Percentiles rank a stretch among this genome's conserved stretches.
Conservation (phyloP, 92 coral and sea anemone genomes). For the Hydrozoanthus gracilis region DNA sequence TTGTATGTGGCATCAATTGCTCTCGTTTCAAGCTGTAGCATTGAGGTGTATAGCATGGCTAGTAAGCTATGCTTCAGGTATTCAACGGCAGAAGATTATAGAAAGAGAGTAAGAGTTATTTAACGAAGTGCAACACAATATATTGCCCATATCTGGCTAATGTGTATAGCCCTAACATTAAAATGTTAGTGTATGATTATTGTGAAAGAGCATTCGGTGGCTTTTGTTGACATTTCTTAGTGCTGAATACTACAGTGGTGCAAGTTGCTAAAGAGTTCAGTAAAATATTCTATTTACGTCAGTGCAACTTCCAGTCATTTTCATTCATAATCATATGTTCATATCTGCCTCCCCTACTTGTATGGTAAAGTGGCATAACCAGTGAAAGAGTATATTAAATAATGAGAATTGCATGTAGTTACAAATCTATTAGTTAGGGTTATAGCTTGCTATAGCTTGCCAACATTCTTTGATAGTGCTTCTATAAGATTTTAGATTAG, state of each 20-base stretch:
- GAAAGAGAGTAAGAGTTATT: slow-evolving; percentile 43
- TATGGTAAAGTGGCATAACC: slow-evolving; percentile 5
- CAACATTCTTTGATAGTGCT: not conserved
- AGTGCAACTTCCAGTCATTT: slow-evolving; percentile 15
- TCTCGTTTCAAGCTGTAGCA: slow-evolving; percentile 23
- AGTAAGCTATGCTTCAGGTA: slow-evolving; percentile 7
- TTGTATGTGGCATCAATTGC: slow-evolving; percentile 56
- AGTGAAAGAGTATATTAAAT: not conserved
- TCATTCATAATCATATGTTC: slow-evolving; percentile 20
- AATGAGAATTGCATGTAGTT: not conserved
- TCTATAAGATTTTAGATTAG: not conserved
- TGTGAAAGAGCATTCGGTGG: slow-evolving; percentile 16
- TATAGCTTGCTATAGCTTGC: not conserved
- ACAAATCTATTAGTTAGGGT: not conserved
- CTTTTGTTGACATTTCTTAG: slow-evolving; percentile 20
- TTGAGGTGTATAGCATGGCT: slow-evolving; percentile 37
- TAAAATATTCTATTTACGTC: not conserved
- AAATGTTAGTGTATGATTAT: slow-evolving; percentile 6
- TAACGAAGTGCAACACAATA: slow-evolving; percentile 25
- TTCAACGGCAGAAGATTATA: slow-evolving; percentile 37
- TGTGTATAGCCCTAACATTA: slow-evolving; percentile 14
- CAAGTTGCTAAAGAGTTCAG: not conserved
- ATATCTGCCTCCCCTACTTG: slow-evolving; percentile 5
- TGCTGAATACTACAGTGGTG: not conserved
- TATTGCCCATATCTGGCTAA: slow-evolving; percentile 34